phyloP scores from a whole-genome alignment of 2,888 invertebrate genomes.

The Cephus sareptanus region DNA sequence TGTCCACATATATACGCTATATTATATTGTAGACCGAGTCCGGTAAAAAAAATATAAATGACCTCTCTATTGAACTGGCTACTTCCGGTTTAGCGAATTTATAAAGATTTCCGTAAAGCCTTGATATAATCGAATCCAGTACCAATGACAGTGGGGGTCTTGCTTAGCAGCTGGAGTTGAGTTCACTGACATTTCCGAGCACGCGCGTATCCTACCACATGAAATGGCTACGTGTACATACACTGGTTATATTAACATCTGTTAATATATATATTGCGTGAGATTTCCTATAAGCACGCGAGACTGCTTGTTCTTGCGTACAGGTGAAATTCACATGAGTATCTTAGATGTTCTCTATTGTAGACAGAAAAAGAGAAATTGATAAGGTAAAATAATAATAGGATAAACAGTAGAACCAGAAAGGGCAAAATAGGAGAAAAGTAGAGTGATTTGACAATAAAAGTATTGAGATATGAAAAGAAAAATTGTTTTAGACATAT shows the following conservation, averaged over 20 bases:
- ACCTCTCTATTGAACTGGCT: too few relatives aligned
- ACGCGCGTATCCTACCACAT: conserved; percentile 28
- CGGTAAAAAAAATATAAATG: too few relatives aligned
- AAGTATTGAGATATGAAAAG: background rate
- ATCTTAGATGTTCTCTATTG: background rate
- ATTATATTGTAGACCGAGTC: background rate
- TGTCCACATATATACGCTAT: too few relatives aligned
- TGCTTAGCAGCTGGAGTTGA: conserved; percentile 22
- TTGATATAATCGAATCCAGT: background rate
- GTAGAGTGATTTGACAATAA: background rate
- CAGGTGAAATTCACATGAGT: background rate
- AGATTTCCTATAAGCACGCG: background rate
- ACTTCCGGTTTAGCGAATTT: background rate
- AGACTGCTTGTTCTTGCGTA: background rate
- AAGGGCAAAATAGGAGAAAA: too few relatives aligned
- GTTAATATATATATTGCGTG: background rate
- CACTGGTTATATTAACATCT: background rate
- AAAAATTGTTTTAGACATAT: background rate
- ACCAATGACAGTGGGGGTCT: background rate
- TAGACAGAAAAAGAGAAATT: background rate
- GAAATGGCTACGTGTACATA: background rate
- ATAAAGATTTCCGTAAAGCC: background rate
- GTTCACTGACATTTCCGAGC: conserved; percentile 44
- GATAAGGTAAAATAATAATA: background rate
- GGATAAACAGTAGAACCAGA: background rate